phyloP scores from a whole-genome alignment of 1,140 invertebrate species.

The Aphelenchoides avenae region DNA sequence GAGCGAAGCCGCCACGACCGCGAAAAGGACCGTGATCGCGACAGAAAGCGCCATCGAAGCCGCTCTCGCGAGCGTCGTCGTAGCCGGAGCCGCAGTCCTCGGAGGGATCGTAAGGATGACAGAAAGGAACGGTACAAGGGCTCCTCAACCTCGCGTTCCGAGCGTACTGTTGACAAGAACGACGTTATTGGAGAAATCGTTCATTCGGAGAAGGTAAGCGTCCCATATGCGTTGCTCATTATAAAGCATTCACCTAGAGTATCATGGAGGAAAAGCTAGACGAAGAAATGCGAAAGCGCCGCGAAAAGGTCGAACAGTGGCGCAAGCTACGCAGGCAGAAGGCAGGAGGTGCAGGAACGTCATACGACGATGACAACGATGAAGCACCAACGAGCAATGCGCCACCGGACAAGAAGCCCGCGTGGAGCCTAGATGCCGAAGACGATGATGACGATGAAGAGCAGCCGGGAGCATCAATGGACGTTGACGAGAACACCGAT shows the following conservation, averaged over 20 bases:
- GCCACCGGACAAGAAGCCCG: conserved; percentile 18
- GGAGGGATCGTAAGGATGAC: conserved; percentile 7
- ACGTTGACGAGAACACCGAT: conserved; percentile 21
- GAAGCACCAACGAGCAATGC: not conserved
- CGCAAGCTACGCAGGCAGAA: conserved; percentile 72
- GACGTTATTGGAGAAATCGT: conserved; percentile 6
- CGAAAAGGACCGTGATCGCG: conserved; percentile 18
- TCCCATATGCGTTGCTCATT: conserved; percentile 9
- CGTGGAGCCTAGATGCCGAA: conserved; percentile 42
- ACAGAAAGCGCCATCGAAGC: conserved; percentile 13
- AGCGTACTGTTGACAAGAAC: conserved; percentile 13
- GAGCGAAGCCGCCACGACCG: not conserved
- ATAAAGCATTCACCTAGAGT: conserved; percentile 20
- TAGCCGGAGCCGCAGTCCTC: not conserved
- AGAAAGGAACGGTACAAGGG: conserved; percentile 12
- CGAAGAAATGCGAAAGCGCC: conserved; percentile 87
- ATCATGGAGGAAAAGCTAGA: conserved; percentile 68
- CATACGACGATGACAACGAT: conserved; percentile 18
- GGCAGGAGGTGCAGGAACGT: conserved; percentile 25
- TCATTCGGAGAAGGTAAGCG: not conserved
- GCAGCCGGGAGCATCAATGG: conserved; percentile 62
- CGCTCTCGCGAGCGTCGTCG: conserved; percentile 7
- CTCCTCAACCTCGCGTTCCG: conserved; percentile 11
- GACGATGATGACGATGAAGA: conserved; percentile 66
- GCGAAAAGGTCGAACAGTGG: conserved; percentile 88